Evolutionary conservation across 2,113 vertebrate species (phyloP).

Genomic region (Dicerorhinus sumatrensis): DNA sequence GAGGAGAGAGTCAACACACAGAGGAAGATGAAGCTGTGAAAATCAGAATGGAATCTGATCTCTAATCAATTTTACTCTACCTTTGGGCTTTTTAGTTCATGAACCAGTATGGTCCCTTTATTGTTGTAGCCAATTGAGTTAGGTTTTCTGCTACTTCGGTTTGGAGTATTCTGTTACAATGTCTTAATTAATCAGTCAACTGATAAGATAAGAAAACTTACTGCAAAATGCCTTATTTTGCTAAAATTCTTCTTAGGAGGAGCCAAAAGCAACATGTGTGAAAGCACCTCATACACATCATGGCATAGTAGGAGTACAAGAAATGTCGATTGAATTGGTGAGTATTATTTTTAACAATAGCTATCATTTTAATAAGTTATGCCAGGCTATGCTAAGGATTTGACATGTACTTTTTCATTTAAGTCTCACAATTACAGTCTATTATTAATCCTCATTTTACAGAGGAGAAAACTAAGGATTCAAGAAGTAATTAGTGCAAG

Average conservation of each 20-base stretch:
- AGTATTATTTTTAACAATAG: neutral
- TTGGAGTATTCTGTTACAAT: slow-evolving; percentile 13
- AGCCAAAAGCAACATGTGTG: neutral
- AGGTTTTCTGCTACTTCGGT: neutral
- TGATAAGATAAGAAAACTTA: neutral
- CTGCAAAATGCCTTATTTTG: neutral
- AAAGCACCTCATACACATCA: neutral
- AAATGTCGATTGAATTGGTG: neutral
- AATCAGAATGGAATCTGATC: neutral
- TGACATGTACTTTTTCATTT: neutral
- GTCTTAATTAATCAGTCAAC: neutral
- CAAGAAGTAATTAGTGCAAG: too few relatives aligned
- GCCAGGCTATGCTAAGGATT: neutral
- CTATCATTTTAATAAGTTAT: neutral
- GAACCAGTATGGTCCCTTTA: neutral
- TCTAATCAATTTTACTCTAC: neutral
- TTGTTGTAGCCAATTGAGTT: slow-evolving; percentile 6
- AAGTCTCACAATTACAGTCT: neutral
- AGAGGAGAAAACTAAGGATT: too few relatives aligned
- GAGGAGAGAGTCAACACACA: neutral
- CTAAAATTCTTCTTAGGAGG: neutral
- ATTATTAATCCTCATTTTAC: too few relatives aligned
- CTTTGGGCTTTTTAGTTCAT: neutral
- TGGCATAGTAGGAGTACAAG: neutral
- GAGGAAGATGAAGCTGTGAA: neutral